Evolutionary conservation across 2,888 invertebrate genomes (phyloP).

Genomic region (Ypsolopha scabrella): DNA sequence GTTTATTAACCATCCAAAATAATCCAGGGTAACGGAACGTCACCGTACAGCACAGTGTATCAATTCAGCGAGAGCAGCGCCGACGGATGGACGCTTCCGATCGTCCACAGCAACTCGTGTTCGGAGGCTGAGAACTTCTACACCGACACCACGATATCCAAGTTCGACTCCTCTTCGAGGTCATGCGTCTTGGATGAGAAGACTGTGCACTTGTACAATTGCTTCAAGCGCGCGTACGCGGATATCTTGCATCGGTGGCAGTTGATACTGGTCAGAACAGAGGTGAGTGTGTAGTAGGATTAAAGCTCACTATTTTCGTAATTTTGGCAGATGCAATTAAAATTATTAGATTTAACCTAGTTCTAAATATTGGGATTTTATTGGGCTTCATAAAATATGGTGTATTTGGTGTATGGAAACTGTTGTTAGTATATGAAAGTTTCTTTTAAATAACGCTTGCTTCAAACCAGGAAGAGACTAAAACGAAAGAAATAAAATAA

Average conservation of each 20-base stretch:
- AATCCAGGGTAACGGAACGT: constrained; percentile 73
- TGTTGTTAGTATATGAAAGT: too few species aligned
- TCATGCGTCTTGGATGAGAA: constrained; percentile 55
- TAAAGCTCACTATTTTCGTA: too few species aligned
- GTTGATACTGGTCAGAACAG: constrained; percentile 81
- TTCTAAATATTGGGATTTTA: too few species aligned
- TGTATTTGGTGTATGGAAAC: too few species aligned
- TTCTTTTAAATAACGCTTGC: too few species aligned
- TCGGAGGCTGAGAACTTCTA: constrained; percentile 85
- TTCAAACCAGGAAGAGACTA: too few species aligned
- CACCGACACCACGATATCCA: constrained; percentile 36
- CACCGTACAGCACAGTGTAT: constrained; percentile 91
- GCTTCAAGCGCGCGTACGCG: constrained; percentile 88
- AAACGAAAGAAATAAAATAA: too few species aligned
- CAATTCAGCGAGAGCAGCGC: constrained; percentile 78
- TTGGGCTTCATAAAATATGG: too few species aligned
- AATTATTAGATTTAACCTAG: too few species aligned
- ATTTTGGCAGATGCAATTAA: too few species aligned
- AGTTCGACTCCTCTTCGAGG: constrained; percentile 15
- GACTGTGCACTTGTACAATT: constrained; percentile 77
- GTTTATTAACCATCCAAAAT: background rate
- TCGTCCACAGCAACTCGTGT: constrained; percentile 86
- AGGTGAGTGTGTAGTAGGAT: constrained; percentile 55
- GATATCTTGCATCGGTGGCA: constrained; percentile 91
- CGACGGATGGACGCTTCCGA: constrained; percentile 82